Percentiles rank a stretch among this genome's conserved stretches.
These are phyloP conservation scores for Rhinichthys osculus DNA, from an alignment of 2,797 vertebrate species.

Conservation along the genomic window DNA sequence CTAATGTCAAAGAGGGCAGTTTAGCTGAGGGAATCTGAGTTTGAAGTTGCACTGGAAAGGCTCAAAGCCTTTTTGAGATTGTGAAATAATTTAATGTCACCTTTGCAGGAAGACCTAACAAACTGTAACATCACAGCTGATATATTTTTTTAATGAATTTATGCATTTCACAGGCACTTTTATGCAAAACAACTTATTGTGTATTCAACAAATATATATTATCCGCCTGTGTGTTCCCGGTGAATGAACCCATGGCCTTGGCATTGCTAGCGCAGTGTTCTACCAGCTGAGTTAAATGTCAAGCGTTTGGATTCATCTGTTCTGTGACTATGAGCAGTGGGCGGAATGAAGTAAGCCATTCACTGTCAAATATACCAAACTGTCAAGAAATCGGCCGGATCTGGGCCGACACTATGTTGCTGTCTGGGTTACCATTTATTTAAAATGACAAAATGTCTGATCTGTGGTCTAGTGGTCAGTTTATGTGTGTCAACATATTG, in stretches of 20 bases:
- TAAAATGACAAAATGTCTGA: not conserved
- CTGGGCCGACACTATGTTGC: no score
- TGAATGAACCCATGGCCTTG: constrained; percentile 19
- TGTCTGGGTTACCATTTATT: not conserved
- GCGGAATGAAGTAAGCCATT: not conserved
- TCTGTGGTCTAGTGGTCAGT: not conserved
- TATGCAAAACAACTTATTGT: not conserved
- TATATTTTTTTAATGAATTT: not conserved
- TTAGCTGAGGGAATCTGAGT: not conserved
- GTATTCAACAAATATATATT: not conserved
- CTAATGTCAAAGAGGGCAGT: constrained; percentile 1
- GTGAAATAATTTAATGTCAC: not conserved
- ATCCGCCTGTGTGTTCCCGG: not conserved
- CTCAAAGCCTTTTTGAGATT: constrained; percentile 2
- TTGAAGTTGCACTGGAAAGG: constrained; percentile 14
- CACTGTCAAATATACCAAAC: not conserved
- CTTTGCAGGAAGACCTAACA: constrained; percentile 11
- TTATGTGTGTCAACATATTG: not conserved
- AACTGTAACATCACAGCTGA: not conserved
- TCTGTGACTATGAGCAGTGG: not conserved
- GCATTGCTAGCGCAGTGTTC: not conserved
- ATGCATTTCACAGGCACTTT: not conserved
- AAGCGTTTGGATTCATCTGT: not conserved
- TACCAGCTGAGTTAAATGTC: constrained; percentile 16
- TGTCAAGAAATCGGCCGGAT: not conserved